These are phyloP conservation scores for Abscondita cerata DNA, from an alignment of 2,888 invertebrate genomes.

Conservation along the genomic window DNA sequence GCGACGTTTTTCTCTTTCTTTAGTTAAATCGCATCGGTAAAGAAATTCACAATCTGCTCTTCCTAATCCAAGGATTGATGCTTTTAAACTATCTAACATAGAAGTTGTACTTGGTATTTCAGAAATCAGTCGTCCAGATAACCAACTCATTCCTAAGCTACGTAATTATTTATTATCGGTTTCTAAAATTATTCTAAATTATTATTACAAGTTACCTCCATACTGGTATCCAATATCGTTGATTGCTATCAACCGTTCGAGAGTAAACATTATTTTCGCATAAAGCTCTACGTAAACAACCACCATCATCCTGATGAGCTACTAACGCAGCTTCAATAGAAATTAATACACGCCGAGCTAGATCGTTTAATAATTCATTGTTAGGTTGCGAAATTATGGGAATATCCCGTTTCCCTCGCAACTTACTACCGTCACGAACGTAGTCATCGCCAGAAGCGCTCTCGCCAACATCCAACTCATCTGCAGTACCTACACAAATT, in stretches of 20 bases:
- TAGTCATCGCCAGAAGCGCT: constrained; percentile 20
- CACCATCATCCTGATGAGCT: constrained; percentile 61
- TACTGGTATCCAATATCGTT: constrained; percentile 74
- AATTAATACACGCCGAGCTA: constrained; percentile 62
- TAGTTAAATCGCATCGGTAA: constrained; percentile 64
- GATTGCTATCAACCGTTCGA: constrained; percentile 62
- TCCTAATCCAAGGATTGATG: constrained; percentile 72
- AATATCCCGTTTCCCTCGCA: constrained; percentile 53
- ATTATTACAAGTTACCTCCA: constrained; percentile 69
- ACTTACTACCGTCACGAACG: constrained; percentile 58
- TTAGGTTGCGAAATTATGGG: constrained; percentile 48
- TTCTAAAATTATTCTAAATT: constrained; percentile 6
- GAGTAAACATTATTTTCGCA: constrained; percentile 74
- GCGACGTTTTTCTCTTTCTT: constrained; percentile 23
- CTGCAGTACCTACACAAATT: constrained; percentile 26
- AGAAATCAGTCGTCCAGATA: constrained; percentile 64
- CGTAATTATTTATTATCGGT: too few species aligned
- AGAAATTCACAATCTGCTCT: constrained; percentile 68
- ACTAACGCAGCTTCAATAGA: constrained; percentile 66
- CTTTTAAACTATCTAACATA: constrained; percentile 68
- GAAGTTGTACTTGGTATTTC: constrained; percentile 57
- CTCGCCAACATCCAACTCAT: constrained; percentile 21
- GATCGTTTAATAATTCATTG: constrained; percentile 61
- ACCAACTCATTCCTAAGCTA: constrained; percentile 80
- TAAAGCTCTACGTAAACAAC: constrained; percentile 69